Evolutionary conservation across 2,888 invertebrate species (phyloP), one percentile per base, ranked within the genome.

Genomic region (Cosmia trapezina): DNA sequence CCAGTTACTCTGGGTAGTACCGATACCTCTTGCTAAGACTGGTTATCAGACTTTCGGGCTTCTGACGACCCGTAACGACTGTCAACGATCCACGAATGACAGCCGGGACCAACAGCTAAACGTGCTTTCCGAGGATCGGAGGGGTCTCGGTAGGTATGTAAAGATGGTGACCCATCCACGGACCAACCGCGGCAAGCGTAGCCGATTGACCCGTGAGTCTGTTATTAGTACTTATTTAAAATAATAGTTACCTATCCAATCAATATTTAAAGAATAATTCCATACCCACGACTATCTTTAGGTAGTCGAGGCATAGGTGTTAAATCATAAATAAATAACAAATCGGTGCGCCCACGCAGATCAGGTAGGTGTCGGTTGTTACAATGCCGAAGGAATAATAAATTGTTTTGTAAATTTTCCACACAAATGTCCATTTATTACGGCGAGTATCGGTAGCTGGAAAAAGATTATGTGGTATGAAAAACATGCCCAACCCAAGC

Each of bases 311-410:
- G 9, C 53, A 60, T 68, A 69, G 64, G 70, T 81, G 78, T 66
- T 74, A 77, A 83, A 78, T 81, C 78, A 73, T 59, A 66, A 65
- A 49, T 74, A 72, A 45, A 49, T 68, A 73, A 84, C 78, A 70
- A 70, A 84, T 83, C 47, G 73, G 33, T 75, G 67, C 84, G 77
- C 83, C 83, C 75, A 83, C 83, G 74, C 84, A 78, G 49, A 33
- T 57, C 57, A 22, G 19, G 56, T 63, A 57, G 61, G 70, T 65
- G 80, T 83, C 53, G 59, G 69, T 67, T 64, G 69, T 74, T 81
- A 78, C 73, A 78, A 83, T 73, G 51, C 56, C 41, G 63, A 56
- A 54, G n/a, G 33, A 28, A 79, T 80, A 76, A 78, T 62, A 77
- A 70, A 81, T 81, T 81, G 59, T 68, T 76, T 83, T 61, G 51